Evolutionary conservation across 2,113 vertebrate genomes (phyloP).

Genomic region (Gadus macrocephalus): DNA sequence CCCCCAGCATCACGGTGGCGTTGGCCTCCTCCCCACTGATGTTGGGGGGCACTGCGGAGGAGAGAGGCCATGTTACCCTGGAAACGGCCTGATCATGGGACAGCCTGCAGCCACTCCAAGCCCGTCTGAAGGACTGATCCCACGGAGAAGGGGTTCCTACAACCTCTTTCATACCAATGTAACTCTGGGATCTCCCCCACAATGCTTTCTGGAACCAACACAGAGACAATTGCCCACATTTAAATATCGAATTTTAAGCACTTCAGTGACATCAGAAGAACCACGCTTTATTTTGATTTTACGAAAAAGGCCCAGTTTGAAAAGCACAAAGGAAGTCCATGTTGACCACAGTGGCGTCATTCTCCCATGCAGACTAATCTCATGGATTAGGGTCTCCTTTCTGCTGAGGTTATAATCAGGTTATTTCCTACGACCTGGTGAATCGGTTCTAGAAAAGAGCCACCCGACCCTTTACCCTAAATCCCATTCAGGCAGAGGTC

Average conservation of each 20-base stretch:
- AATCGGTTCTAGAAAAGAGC: constrained; percentile 20
- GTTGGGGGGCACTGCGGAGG: constrained; percentile 84
- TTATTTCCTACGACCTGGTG: constrained; percentile 11
- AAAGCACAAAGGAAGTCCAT: not conserved
- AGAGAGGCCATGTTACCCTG: not conserved
- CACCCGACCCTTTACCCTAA: constrained; percentile 23
- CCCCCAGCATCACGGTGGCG: constrained; percentile 76
- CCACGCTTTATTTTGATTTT: not conserved
- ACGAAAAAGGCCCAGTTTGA: not conserved
- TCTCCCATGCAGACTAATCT: not conserved
- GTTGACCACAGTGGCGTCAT: not conserved
- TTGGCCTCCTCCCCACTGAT: constrained; percentile 95
- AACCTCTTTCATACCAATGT: too few relatives aligned
- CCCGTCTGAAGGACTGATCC: too few relatives aligned
- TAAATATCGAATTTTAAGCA: too few relatives aligned
- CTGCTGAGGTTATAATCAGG: not conserved
- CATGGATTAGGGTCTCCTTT: not conserved
- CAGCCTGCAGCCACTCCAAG: not conserved
- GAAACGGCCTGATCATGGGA: not conserved
- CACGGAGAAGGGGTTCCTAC: too few relatives aligned
- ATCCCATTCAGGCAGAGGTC: constrained; percentile 1
- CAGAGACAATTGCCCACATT: too few relatives aligned
- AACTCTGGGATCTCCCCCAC: too few relatives aligned
- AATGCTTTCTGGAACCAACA: too few relatives aligned
- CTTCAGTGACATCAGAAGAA: not conserved